These are phyloP conservation scores for Natator depressus DNA, from an alignment of 2,113 vertebrate genomes.

Conservation along the genomic window DNA sequence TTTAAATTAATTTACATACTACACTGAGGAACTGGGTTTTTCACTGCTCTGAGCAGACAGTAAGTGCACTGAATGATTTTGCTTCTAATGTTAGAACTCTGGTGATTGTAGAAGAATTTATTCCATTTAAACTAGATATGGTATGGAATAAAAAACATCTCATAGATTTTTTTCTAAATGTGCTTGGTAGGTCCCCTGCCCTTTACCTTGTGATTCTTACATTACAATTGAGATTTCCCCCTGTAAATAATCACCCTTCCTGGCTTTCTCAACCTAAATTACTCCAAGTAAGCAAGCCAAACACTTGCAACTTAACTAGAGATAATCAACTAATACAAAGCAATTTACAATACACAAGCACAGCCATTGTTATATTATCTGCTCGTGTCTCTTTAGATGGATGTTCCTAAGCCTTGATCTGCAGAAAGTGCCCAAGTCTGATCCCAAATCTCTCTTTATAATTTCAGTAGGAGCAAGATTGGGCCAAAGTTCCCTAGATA, in stretches of 20 bases:
- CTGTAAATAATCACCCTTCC: conserved; percentile 39
- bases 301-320: conserved; percentile 54
- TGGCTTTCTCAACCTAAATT: conserved; percentile 37
- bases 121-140: conserved; percentile 22
- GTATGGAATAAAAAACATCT: conserved; percentile 51
- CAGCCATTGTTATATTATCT: background rate
- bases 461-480: background rate
- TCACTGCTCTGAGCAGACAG: background rate
- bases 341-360: conserved; percentile 36
- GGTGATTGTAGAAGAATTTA: conserved; percentile 49
- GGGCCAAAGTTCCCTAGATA: background rate
- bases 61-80: conserved; percentile 37
- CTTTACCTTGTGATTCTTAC: background rate
- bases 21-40: conserved; percentile 7
- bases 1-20: background rate
- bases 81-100: background rate
- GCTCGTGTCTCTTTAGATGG: background rate
- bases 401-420: background rate
- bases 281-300: conserved; percentile 58
- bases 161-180: conserved; percentile 50
- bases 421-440: background rate
- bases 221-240: conserved; percentile 12
- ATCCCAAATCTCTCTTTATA: background rate
- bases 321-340: conserved; percentile 61
- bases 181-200: background rate